Base-by-base conservation (phyloP, 2,797 vertebrate species). In the Sebastes jordani region DNA sequence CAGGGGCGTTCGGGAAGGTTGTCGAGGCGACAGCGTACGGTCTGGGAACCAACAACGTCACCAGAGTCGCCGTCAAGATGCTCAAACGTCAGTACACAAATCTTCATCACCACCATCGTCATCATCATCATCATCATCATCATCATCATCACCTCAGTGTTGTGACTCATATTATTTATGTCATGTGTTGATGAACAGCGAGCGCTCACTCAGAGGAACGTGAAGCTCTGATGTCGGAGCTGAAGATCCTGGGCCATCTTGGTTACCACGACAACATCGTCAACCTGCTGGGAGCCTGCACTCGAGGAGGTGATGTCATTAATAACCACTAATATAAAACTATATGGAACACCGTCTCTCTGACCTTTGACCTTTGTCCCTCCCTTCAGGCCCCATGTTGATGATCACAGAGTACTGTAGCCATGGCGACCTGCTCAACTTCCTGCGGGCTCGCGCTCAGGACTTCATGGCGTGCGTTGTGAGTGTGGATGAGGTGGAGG, bases 321-420 rank as follows among this genome's bases (percentile, higher is more conserved):
- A 34, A 10, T 34, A 34, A 34, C 10, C 34, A 34, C 34, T 34
- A 34, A 34, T 34, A 34, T 34, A 34, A 34, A 11, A 34, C 2
- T 30, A 30, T 30, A 30, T 30, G 7, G 11, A 16, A 46, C 42
- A 18, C 6, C 9, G 11, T 14, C 52, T 20, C 58, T 58, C 6
- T 77, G 6, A 46, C 59, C 34, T 80, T 3, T 64, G 16, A 56
- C 79, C 18, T 67, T 1, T 25, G 7, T 11, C 1, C n/a, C 14
- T 32, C 61, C 61, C n/a, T 2, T 3, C 88, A 99, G 98, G 98
- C 1, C 98, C 98, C 6, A 96, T 99, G 88, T 87, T 99, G 56
- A 97, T 99, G 93, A 99, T 99, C 89, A 99, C 98, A 0, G 98
- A 99, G 88, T 99, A 98, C 92, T 99, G 98, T 84, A 95, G 95